A percentile compares a stretch with the other conserved stretches of the same genome.
Conservation (phyloP, 2,888 invertebrate genomes). For the Aquatica leii region DNA sequence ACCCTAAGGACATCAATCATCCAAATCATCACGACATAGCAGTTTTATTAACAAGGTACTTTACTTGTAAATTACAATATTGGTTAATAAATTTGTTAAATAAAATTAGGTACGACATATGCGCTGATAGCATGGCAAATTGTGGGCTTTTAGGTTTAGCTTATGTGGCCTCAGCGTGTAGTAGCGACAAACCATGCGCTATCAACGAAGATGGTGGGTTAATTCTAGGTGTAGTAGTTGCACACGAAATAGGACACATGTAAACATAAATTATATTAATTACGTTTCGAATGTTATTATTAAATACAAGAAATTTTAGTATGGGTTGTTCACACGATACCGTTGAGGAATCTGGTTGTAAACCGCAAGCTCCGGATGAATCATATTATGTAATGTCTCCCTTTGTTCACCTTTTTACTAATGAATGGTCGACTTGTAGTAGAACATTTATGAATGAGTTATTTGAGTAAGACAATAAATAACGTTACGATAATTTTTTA, state of each 20-base stretch:
- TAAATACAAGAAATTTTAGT: conserved; percentile 44
- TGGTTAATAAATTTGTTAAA: neutral
- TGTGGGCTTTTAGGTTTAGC: conserved; percentile 72
- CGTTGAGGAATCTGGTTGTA: conserved; percentile 57
- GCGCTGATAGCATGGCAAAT: conserved; percentile 60
- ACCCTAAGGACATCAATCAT: conserved; percentile 64
- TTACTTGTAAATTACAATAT: neutral
- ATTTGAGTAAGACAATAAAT: conserved; percentile 63
- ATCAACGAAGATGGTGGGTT: conserved; percentile 75
- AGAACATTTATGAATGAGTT: conserved; percentile 65
- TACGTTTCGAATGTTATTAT: conserved; percentile 26
- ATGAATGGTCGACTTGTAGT: conserved; percentile 68
- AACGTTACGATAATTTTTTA: neutral
- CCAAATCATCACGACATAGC: conserved; percentile 71
- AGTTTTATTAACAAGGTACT: conserved; percentile 66
- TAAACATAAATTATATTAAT: conserved; percentile 56
- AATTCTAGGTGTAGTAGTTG: conserved; percentile 69
- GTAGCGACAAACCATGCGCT: conserved; percentile 68
- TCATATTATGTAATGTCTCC: conserved; percentile 69
- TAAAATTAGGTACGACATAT: conserved; percentile 63
- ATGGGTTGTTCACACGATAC: conserved; percentile 62
- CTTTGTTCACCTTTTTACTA: conserved; percentile 63
- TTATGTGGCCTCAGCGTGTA: conserved; percentile 73
- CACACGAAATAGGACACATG: conserved; percentile 77
- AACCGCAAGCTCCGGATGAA: conserved; percentile 60